Percentiles rank a stretch among this genome's conserved stretches.
phyloP scores from a whole-genome alignment of 2,797 vertebrate genomes.

The Neosilurus hyrtlii region DNA sequence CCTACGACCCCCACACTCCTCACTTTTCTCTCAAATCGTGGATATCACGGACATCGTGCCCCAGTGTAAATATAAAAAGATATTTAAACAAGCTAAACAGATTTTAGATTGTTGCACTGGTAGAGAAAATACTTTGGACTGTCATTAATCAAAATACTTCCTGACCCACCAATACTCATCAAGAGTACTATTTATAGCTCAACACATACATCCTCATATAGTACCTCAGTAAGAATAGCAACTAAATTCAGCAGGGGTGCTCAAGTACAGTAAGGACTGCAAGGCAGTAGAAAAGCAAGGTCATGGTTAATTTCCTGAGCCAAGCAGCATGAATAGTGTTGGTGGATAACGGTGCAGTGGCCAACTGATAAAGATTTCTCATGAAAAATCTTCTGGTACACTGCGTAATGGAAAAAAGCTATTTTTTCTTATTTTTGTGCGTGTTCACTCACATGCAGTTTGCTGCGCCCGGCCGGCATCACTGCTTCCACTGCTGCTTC shows the following conservation, averaged over 20 bases:
- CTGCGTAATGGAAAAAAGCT: not conserved
- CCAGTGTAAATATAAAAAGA: not conserved
- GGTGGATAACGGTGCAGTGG: not conserved
- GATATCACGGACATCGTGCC: too few relatives aligned
- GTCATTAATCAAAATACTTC: not conserved
- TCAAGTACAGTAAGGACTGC: not conserved
- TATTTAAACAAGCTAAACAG: not conserved
- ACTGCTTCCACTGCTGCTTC: slow-evolving; percentile 89
- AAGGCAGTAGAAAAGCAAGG: not conserved
- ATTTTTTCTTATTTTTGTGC: not conserved
- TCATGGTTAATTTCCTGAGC: not conserved
- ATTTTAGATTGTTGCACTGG: not conserved
- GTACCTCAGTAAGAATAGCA: not conserved
- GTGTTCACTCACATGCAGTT: slow-evolving; percentile 69
- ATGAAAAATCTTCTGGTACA: not conserved
- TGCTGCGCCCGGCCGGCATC: slow-evolving; percentile 80
- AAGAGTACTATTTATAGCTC: not conserved
- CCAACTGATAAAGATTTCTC: not conserved
- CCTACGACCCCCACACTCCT: too few relatives aligned
- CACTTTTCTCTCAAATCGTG: too few relatives aligned
- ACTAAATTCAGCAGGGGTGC: not conserved
- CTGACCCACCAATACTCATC: not conserved
- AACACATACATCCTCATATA: not conserved
- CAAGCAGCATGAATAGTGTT: not conserved
- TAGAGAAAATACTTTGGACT: not conserved